A percentile compares a stretch with the other conserved stretches of the same genome.
Evolutionary conservation across 1,140 invertebrate species (phyloP).

Genomic region (Phthorimaea operculella): DNA sequence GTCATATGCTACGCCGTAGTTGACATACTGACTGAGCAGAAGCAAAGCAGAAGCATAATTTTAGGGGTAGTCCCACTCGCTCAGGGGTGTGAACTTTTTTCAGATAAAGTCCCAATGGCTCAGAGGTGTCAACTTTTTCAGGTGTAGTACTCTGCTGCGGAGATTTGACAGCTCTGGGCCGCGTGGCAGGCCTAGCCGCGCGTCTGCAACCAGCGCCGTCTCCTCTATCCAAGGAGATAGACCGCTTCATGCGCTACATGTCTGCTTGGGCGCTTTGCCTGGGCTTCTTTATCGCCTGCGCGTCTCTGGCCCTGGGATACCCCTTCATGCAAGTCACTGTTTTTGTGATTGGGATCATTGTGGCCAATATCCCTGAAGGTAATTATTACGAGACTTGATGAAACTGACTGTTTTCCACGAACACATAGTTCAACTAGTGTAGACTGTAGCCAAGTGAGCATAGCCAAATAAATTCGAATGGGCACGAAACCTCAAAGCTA

Average conservation of each 20-base stretch:
- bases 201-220: slow-evolving; percentile 45
- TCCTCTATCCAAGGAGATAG: slow-evolving; percentile 41
- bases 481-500: no score
- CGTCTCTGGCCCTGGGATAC: slow-evolving; percentile 43
- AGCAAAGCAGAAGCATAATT: no score
- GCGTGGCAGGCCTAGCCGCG: slow-evolving; percentile 50
- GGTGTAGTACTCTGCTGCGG: slow-evolving; percentile 55
- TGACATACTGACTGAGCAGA: no score
- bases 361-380: slow-evolving; percentile 60
- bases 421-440: background rate
- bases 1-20: no score
- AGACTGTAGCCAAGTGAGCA: no score
- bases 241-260: slow-evolving; percentile 47
- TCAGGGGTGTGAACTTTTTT: no score
- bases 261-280: slow-evolving; percentile 42
- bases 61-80: no score
- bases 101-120: no score
- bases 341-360: slow-evolving; percentile 56
- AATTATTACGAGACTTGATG: slow-evolving; percentile 5
- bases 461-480: no score
- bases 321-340: slow-evolving; percentile 54
- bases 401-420: background rate
- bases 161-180: slow-evolving; percentile 51
- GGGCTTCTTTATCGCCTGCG: slow-evolving; percentile 38
- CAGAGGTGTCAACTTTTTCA: no score